These are phyloP conservation scores for Schizotus pectinicornis DNA, from an alignment of 2,888 invertebrate genomes.

Conservation along the genomic window DNA sequence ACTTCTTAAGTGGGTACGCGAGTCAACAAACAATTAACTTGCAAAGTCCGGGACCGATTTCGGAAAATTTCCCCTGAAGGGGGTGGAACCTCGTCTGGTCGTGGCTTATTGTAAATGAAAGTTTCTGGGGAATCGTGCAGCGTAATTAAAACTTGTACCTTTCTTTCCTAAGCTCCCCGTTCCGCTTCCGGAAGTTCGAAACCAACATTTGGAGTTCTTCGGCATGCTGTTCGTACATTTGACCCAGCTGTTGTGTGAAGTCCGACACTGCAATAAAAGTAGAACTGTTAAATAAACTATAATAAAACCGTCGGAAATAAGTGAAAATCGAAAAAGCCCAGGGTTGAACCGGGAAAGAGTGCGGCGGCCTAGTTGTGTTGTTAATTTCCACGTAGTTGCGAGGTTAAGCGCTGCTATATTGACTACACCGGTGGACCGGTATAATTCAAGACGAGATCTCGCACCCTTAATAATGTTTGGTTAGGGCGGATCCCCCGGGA, in stretches of 20 bases:
- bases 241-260: slow-evolving; percentile 88
- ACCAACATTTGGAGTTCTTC: slow-evolving; percentile 85
- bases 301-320: neutral
- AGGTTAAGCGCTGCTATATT: no score
- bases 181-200: slow-evolving; percentile 83
- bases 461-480: neutral
- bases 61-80: no score
- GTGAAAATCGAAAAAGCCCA: no score
- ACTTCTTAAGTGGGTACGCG: no score
- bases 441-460: slow-evolving; percentile 1
- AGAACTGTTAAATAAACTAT: neutral
- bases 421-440: neutral
- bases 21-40: no score
- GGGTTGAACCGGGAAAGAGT: no score
- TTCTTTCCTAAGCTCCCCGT: slow-evolving; percentile 86
- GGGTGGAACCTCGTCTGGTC: no score
- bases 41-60: no score
- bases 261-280: slow-evolving; percentile 79
- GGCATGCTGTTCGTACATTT: slow-evolving; percentile 88
- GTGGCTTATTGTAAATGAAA: neutral
- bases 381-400: no score
- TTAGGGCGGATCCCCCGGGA: neutral
- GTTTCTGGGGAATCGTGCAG: neutral
- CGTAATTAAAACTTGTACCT: slow-evolving; percentile 62
- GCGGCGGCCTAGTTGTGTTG: no score